Evolutionary conservation across 2,113 vertebrate genomes (phyloP), one percentile per base, ranked within the genome.

Genomic region (Gopherus flavomarginatus): DNA sequence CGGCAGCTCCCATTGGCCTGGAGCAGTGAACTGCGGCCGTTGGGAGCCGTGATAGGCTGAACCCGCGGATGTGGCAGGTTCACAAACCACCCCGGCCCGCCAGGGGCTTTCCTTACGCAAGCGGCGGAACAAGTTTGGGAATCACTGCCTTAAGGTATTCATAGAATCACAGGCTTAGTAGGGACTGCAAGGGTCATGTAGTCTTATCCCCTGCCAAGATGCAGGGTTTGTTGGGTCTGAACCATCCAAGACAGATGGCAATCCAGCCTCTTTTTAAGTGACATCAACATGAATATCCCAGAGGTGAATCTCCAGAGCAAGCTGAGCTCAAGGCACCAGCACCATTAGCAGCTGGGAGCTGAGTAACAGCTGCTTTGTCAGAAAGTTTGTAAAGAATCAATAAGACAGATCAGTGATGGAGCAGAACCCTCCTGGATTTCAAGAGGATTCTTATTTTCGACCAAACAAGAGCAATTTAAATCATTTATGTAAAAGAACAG

Each of bases 201-300:
- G 17, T 9, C 35, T 38, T 10, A 69, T n/a, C 35, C 35, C 35
- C 17, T 17, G 35, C 35, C 17, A 69, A 69, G 14, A 35, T 17
- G 29, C 59, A 62, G 35, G 57, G 29, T 62, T 62, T 62, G 57
- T 62, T 14, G 29, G 31, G 54, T 56, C 12, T 62, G 13, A 69
- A n/a, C 14, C 31, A 35, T 65, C 35, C 35, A n/a, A 69, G 35
- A 69, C 17, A 38, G 35, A 69, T 21, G 65, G 17, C 2, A 10
- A 38, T 21, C 65, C 35, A 10, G 8, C 2, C 35, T 69, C 65
- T n/a, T 69, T 69, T 69, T 65, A 5, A 93, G 84, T 93, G 35
- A 87, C 49, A 80, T 3, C 75, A 88, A 77, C 24, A n/a, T 97
- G 95, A 94, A 19, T 83, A 92, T 96, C 52, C 69, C 88, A 87